Percentiles rank a stretch among this genome's conserved stretches.
Evolutionary conservation across 2,797 vertebrate genomes (phyloP).

Genomic region (Onychomys arenicola): DNA sequence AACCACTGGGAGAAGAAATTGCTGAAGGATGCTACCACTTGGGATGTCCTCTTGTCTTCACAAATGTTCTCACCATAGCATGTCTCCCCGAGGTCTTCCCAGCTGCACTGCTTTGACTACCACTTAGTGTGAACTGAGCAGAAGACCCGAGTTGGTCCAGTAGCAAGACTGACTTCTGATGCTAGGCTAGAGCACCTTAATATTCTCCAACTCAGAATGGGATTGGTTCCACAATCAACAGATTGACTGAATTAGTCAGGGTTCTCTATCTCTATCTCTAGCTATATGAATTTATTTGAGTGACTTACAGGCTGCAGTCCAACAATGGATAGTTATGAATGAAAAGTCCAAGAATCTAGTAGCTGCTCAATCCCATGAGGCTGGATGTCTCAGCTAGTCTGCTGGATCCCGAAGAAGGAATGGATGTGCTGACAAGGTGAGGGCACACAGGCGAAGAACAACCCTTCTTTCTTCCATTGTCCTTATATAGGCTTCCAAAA

Average conservation of each 20-base stretch:
- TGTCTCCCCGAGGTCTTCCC: background rate
- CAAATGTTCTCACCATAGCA: background rate
- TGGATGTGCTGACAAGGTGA: too few relatives aligned
- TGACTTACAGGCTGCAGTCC: too few relatives aligned
- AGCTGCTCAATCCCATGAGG: too few relatives aligned
- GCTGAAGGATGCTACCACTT: background rate
- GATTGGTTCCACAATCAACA: background rate
- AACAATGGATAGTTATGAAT: too few relatives aligned
- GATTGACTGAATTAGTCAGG: background rate
- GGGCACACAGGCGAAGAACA: too few relatives aligned
- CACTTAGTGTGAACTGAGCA: background rate
- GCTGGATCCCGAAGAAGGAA: too few relatives aligned
- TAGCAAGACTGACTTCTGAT: background rate
- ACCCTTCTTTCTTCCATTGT: too few relatives aligned
- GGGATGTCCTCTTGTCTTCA: background rate
- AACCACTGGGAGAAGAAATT: background rate
- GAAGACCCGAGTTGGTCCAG: background rate
- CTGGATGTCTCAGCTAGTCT: too few relatives aligned
- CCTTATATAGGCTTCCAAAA: too few relatives aligned
- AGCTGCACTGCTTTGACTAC: background rate
- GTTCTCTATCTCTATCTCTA: too few relatives aligned
- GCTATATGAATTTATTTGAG: too few relatives aligned
- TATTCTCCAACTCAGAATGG: background rate
- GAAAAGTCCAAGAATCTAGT: too few relatives aligned
- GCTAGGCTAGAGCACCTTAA: background rate